Percentiles rank a stretch among this genome's conserved stretches.
Evolutionary conservation across 2,888 invertebrate species (phyloP).

Genomic region (Cephus spinipes): DNA sequence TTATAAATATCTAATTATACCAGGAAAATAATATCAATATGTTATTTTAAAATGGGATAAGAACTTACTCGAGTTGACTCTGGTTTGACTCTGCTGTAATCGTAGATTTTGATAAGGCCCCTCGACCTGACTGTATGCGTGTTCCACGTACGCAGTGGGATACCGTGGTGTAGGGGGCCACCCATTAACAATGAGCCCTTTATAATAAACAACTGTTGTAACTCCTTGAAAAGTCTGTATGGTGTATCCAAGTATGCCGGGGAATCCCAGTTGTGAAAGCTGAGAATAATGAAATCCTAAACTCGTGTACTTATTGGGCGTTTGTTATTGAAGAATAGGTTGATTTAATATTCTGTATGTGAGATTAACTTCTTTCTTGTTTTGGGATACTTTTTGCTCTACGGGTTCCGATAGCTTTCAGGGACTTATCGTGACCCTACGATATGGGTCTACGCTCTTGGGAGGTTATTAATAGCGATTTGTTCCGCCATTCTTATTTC

Average conservation of each 20-base stretch:
- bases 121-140: conserved; percentile 2
- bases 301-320: neutral
- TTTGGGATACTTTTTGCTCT: neutral
- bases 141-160: neutral
- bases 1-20: neutral
- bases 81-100: conserved; percentile 14
- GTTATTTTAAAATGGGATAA: neutral
- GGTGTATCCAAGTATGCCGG: neutral
- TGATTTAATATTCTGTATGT: neutral
- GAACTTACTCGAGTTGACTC: neutral
- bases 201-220: conserved; percentile 27
- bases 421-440: neutral
- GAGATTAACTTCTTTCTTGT: neutral
- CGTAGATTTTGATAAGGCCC: conserved; percentile 32
- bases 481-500: neutral
- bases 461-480: conserved; percentile 4
- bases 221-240: neutral
- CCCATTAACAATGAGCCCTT: conserved; percentile 41
- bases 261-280: neutral
- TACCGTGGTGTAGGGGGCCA: conserved; percentile 11
- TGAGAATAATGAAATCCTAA: neutral
- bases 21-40: neutral
- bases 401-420: neutral
- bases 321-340: neutral
- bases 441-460: neutral